Conservation (phyloP, 2,888 invertebrate species). For the Arctia plantaginis region DNA sequence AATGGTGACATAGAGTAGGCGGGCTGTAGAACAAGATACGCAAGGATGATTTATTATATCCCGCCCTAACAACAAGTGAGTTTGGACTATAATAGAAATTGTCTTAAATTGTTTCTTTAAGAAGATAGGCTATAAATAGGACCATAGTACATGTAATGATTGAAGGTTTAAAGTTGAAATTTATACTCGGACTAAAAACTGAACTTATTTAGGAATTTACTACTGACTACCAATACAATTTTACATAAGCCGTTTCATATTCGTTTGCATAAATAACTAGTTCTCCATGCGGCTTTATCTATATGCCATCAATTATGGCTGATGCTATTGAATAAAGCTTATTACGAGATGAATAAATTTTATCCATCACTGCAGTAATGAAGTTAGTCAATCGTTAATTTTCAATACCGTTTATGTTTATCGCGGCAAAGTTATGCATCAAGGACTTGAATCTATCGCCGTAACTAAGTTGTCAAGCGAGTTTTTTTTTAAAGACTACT, state of each 20-base stretch:
- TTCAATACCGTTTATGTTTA: neutral
- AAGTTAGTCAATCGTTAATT: neutral
- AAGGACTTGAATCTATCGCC: neutral
- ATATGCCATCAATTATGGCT: neutral
- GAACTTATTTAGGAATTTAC: neutral
- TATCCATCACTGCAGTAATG: neutral
- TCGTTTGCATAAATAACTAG: slow-evolving; percentile 1
- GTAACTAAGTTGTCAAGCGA: neutral
- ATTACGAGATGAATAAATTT: neutral
- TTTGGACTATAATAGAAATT: neutral
- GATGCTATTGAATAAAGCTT: neutral
- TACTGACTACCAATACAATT: neutral
- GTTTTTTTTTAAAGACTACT: no score
- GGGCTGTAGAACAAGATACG: neutral
- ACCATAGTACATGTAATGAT: neutral
- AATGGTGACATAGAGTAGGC: slow-evolving; percentile 1
- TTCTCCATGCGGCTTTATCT: neutral
- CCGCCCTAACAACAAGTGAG: neutral
- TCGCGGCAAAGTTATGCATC: neutral
- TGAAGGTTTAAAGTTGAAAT: neutral
- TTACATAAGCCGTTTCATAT: slow-evolving; percentile 1
- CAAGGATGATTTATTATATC: neutral
- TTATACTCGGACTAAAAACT: neutral
- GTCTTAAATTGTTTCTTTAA: neutral
- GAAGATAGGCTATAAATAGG: neutral